Conservation (phyloP, 2,888 invertebrate species). For the Caenorhabditis imperialis region DNA sequence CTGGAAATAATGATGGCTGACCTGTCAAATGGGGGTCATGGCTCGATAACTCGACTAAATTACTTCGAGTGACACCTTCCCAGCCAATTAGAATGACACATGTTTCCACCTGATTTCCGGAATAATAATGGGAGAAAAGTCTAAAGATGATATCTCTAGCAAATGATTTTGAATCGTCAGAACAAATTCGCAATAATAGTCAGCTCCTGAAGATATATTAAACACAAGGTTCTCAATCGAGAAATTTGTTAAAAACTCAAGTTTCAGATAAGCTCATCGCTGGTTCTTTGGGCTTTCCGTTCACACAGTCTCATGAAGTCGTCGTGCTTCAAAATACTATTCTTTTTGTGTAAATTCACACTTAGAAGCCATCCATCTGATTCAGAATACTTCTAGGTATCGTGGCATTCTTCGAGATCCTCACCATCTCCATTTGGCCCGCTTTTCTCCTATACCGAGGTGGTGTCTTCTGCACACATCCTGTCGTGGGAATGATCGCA, state of each 20-base stretch:
- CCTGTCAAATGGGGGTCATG: too few species aligned
- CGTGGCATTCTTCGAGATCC: conserved; percentile 4
- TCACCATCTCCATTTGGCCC: conserved; percentile 15
- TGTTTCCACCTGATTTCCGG: too few species aligned
- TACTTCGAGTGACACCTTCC: too few species aligned
- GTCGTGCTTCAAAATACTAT: conserved; percentile 25
- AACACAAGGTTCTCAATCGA: too few species aligned
- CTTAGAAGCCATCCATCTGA: background rate
- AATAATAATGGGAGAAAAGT: too few species aligned
- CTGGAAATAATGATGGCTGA: background rate
- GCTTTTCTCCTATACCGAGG: conserved; percentile 13
- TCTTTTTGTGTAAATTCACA: conserved; percentile 3
- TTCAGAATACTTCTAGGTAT: conserved; percentile 16
- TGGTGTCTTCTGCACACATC: conserved; percentile 25
- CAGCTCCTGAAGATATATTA: too few species aligned
- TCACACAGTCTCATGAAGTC: conserved; percentile 28
- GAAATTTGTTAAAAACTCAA: background rate
- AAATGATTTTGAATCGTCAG: too few species aligned
- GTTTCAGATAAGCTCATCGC: conserved; percentile 7
- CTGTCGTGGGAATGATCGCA: conserved; percentile 3
- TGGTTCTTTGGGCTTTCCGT: conserved; percentile 13
- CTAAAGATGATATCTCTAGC: too few species aligned
- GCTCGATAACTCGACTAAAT: too few species aligned
- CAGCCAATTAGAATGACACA: too few species aligned
- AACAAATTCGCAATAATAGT: too few species aligned